These are phyloP conservation scores for Zygothrica quintamaculata DNA, from an alignment of 2,888 invertebrate species.

Conservation along the genomic window DNA sequence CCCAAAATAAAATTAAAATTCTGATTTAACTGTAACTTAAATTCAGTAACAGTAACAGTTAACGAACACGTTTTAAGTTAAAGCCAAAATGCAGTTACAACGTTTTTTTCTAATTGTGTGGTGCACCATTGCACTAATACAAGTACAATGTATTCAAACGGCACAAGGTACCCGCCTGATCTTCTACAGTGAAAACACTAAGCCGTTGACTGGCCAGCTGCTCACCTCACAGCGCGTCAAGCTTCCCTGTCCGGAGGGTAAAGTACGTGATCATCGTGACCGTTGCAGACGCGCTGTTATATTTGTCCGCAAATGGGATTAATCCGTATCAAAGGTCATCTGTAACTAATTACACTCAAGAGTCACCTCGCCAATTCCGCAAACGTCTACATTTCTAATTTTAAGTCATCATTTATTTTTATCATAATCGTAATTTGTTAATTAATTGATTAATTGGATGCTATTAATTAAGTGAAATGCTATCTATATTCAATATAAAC, in stretches of 20 bases:
- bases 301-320: constrained; percentile 61
- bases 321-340: too few species aligned
- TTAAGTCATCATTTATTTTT: too few species aligned
- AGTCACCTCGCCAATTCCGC: too few species aligned
- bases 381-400: too few species aligned
- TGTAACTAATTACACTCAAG: too few species aligned
- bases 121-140: constrained; percentile 51
- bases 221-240: constrained; percentile 59
- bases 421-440: too few species aligned
- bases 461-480: too few species aligned
- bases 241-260: constrained; percentile 74
- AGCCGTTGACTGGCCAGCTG: constrained; percentile 70
- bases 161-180: constrained; percentile 65
- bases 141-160: constrained; percentile 43
- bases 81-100: constrained; percentile 49
- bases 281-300: constrained; percentile 77
- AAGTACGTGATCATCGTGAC: constrained; percentile 80
- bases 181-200: constrained; percentile 68
- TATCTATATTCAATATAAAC: too few species aligned
- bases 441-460: too few species aligned
- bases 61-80: too few species aligned
- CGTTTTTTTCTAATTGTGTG: constrained; percentile 41
- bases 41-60: too few species aligned
- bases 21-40: too few species aligned
- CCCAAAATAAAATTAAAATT: neutral